phyloP scores from a whole-genome alignment of 23 tunicate genomes.

The Halocynthia roretzi region DNA sequence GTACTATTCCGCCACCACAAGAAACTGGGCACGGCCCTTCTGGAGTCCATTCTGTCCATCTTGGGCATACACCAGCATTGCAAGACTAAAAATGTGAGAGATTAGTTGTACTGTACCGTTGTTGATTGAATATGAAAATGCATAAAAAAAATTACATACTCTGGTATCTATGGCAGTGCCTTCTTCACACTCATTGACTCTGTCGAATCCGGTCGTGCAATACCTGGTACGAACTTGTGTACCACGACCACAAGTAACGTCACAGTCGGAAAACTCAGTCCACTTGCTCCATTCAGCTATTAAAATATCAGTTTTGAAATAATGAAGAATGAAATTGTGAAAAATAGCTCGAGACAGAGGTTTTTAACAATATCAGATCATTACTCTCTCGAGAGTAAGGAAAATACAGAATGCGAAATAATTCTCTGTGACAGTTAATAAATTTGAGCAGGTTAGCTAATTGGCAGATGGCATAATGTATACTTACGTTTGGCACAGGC shows the following conservation, averaged over 20 bases:
- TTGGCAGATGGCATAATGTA: neutral
- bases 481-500: constrained; percentile 68
- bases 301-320: neutral
- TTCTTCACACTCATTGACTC: constrained; percentile 22
- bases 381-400: no score
- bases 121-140: no score
- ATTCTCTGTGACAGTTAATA: no score
- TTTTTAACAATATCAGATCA: no score
- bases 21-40: constrained; percentile 16
- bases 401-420: no score
- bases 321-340: neutral
- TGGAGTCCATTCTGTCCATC: constrained; percentile 11
- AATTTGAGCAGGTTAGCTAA: no score
- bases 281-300: constrained; percentile 50
- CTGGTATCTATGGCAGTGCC: constrained; percentile 29
- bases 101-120: no score
- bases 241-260: constrained; percentile 52
- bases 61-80: constrained; percentile 10
- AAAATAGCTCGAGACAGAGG: no score
- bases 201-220: constrained; percentile 59
- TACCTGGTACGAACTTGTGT: constrained; percentile 27
- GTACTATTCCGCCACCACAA: constrained; percentile 33
- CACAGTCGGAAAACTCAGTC: constrained; percentile 41
- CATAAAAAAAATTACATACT: constrained; percentile 17
- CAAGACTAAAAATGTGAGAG: neutral